These are phyloP conservation scores for Chrysolina haemoptera DNA, from an alignment of 2,888 invertebrate species.

Conservation along the genomic window DNA sequence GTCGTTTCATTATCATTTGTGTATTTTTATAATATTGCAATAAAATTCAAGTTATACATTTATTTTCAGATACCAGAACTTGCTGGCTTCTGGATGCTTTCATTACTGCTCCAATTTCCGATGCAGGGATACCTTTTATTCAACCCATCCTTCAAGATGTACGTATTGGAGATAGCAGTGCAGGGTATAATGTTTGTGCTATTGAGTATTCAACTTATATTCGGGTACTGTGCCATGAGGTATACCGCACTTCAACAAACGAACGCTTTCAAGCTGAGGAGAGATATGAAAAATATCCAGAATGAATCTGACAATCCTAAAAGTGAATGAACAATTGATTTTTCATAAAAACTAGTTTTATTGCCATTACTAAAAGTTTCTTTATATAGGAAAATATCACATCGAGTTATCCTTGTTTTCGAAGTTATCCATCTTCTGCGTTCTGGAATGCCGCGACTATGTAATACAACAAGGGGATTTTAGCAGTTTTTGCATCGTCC, in stretches of 20 bases:
- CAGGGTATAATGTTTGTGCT: slow-evolving; percentile 76
- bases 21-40: too few relatives aligned
- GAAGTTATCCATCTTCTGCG: slow-evolving; percentile 49
- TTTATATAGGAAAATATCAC: slow-evolving; percentile 3
- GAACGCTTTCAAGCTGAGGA: slow-evolving; percentile 14
- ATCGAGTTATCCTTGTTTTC: too few relatives aligned
- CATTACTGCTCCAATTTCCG: slow-evolving; percentile 88
- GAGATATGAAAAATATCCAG: not conserved
- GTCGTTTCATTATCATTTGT: too few relatives aligned
- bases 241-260: slow-evolving; percentile 79
- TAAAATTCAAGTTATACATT: too few relatives aligned
- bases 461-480: slow-evolving; percentile 68
- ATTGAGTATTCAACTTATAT: slow-evolving; percentile 74
- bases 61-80: slow-evolving; percentile 73
- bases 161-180: slow-evolving; percentile 78
- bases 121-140: slow-evolving; percentile 83
- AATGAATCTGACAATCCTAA: not conserved
- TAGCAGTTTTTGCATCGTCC: slow-evolving; percentile 66
- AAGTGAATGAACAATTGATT: not conserved
- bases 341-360: slow-evolving; percentile 1
- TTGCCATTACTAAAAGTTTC: slow-evolving; percentile 1
- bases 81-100: slow-evolving; percentile 91
- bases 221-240: slow-evolving; percentile 80
- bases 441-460: slow-evolving; percentile 67
- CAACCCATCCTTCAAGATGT: slow-evolving; percentile 76